These are phyloP conservation scores for Origma solitaria DNA, from an alignment of 2,113 vertebrate genomes.

Conservation along the genomic window DNA sequence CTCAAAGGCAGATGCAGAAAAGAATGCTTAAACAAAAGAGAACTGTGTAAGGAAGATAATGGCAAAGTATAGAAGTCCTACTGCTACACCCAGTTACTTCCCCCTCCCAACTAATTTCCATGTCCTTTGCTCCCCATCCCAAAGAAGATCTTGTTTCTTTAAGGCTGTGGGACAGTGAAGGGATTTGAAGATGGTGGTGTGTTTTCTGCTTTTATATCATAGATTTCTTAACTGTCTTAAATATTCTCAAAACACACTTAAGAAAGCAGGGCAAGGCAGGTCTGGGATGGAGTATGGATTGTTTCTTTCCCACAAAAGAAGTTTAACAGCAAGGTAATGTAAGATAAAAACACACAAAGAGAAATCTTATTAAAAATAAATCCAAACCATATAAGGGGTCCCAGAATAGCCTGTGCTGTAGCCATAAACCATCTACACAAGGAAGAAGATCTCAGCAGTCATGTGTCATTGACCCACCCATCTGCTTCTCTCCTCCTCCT, in stretches of 20 bases:
- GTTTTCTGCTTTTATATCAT: neutral
- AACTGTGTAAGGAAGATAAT: neutral
- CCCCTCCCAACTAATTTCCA: neutral
- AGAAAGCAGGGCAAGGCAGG: neutral
- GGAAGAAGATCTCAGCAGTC: neutral
- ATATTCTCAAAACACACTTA: neutral
- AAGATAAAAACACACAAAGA: neutral
- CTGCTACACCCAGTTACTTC: neutral
- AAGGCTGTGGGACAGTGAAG: neutral
- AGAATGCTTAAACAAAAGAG: neutral
- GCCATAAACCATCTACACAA: slow-evolving; percentile 23
- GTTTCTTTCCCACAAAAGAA: neutral
- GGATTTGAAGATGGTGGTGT: neutral
- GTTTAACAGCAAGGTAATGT: neutral
- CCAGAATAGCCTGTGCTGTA: neutral
- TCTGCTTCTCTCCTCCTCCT: neutral
- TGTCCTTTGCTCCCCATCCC: neutral
- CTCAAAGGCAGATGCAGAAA: neutral
- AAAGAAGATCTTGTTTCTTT: neutral
- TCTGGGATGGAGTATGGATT: neutral
- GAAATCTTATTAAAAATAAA: slow-evolving; percentile 49
- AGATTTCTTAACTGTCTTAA: neutral
- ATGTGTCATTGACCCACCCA: neutral
- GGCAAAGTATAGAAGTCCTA: neutral
- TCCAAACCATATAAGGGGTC: neutral